A percentile compares a stretch with the other conserved stretches of the same genome.
phyloP scores from a whole-genome alignment of 1,140 invertebrate genomes.

The Drosophila insularis region DNA sequence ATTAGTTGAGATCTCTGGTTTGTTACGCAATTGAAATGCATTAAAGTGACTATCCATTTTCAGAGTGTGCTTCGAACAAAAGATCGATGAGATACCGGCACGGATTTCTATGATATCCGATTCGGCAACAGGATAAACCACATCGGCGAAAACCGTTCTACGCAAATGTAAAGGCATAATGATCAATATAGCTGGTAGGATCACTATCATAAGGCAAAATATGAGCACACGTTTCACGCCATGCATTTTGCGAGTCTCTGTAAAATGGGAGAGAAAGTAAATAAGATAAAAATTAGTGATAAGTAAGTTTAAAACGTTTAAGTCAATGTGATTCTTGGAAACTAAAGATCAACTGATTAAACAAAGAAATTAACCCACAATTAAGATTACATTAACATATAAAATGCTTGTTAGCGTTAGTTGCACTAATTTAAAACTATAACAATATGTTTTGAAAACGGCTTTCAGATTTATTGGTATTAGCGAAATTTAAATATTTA shows the following conservation, averaged over 20 bases:
- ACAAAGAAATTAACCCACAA: not conserved
- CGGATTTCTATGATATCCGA: constrained; percentile 91
- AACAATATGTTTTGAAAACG: no score
- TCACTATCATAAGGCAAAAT: constrained; percentile 88
- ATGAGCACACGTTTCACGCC: constrained; percentile 88
- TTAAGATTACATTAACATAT: not conserved
- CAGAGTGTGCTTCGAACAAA: constrained; percentile 90
- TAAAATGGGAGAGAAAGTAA: constrained; percentile 82
- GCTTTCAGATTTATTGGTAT: no score
- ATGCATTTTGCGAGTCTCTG: constrained; percentile 88
- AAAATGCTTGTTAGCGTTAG: no score
- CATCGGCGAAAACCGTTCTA: constrained; percentile 88
- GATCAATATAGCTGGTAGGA: constrained; percentile 88
- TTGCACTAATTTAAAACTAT: no score
- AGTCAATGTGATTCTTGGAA: not conserved
- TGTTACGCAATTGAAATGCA: constrained; percentile 90
- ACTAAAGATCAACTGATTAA: not conserved
- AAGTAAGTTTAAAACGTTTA: constrained; percentile 2
- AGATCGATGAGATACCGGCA: constrained; percentile 90
- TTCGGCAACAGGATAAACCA: constrained; percentile 89
- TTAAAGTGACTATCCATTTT: constrained; percentile 90
- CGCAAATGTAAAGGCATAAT: constrained; percentile 89
- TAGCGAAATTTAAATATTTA: no score
- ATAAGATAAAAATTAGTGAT: constrained; percentile 19
- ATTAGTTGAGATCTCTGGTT: constrained; percentile 87